These are phyloP conservation scores for Atta colombica DNA, from an alignment of 1,140 invertebrate genomes.

Conservation along the genomic window DNA sequence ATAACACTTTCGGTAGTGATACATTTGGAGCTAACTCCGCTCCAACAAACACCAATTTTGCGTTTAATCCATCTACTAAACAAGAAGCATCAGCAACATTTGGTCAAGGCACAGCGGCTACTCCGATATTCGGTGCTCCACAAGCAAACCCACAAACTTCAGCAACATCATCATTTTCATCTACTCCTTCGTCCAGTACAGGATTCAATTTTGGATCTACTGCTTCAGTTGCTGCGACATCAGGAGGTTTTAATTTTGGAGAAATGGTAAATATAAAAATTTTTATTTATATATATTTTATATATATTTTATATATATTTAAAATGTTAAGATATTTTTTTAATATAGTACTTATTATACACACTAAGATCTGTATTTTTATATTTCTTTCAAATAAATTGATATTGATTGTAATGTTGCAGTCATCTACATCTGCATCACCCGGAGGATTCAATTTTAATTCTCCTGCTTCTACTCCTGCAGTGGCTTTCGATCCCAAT, in stretches of 20 bases:
- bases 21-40: slow-evolving; percentile 64
- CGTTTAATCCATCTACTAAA: slow-evolving; percentile 81
- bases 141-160: slow-evolving; percentile 66
- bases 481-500: slow-evolving; percentile 82
- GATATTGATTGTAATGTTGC: slow-evolving; percentile 25
- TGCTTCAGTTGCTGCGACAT: slow-evolving; percentile 59
- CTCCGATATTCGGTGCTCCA: slow-evolving; percentile 79
- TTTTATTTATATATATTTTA: not conserved
- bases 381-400: slow-evolving; percentile 29
- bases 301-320: not conserved
- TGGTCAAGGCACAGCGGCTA: slow-evolving; percentile 70
- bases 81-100: slow-evolving; percentile 73
- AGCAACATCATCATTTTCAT: slow-evolving; percentile 66
- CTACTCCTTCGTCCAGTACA: slow-evolving; percentile 70
- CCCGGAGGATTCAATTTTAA: slow-evolving; percentile 81
- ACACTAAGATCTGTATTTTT: slow-evolving; percentile 11
- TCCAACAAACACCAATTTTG: slow-evolving; percentile 69
- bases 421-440: slow-evolving; percentile 73
- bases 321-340: slow-evolving; percentile 7
- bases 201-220: slow-evolving; percentile 79
- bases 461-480: slow-evolving; percentile 71
- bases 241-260: slow-evolving; percentile 80
- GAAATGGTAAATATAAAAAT: slow-evolving; percentile 70
- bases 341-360: not conserved
- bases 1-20: slow-evolving; percentile 68